Evolutionary conservation across 2,888 invertebrate species (phyloP).

Genomic region (Polietes domitor): DNA sequence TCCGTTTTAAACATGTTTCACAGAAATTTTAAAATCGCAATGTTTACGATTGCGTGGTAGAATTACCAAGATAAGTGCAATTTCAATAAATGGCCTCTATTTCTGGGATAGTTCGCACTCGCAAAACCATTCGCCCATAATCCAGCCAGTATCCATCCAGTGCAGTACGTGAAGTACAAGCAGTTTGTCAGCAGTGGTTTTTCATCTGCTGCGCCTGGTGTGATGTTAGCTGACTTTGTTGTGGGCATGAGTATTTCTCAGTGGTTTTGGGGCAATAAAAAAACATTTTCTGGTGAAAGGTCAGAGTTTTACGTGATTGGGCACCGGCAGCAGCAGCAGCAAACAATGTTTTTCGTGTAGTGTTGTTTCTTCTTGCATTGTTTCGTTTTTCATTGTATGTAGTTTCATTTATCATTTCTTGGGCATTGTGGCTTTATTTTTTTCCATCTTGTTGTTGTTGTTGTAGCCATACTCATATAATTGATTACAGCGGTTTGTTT

Average conservation of each 20-base stretch:
- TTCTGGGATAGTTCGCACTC: too few relatives aligned
- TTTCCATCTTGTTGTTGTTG: background rate
- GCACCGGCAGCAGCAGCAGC: conserved; percentile 22
- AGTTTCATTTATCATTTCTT: conserved; percentile 6
- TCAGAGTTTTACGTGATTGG: conserved; percentile 28
- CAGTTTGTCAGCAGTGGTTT: background rate
- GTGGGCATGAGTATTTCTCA: conserved; percentile 9
- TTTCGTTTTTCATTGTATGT: background rate
- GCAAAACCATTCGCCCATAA: background rate
- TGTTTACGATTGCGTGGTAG: too few relatives aligned
- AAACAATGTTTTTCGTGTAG: background rate
- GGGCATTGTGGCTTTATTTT: background rate
- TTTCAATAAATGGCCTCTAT: too few relatives aligned
- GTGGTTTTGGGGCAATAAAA: conserved; percentile 17
- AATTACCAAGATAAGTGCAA: too few relatives aligned
- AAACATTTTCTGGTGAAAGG: conserved; percentile 30
- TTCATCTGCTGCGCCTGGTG: background rate
- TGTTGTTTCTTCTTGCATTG: background rate
- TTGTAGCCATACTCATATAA: background rate
- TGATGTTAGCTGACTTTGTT: background rate
- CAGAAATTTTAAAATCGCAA: too few relatives aligned
- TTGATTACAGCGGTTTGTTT: conserved; percentile 16
- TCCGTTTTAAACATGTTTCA: too few relatives aligned
- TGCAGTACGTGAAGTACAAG: too few relatives aligned
- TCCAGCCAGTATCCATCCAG: too few relatives aligned